Base-by-base conservation (phyloP, 2,888 invertebrate genomes). In the Agrochola lychnidis region DNA sequence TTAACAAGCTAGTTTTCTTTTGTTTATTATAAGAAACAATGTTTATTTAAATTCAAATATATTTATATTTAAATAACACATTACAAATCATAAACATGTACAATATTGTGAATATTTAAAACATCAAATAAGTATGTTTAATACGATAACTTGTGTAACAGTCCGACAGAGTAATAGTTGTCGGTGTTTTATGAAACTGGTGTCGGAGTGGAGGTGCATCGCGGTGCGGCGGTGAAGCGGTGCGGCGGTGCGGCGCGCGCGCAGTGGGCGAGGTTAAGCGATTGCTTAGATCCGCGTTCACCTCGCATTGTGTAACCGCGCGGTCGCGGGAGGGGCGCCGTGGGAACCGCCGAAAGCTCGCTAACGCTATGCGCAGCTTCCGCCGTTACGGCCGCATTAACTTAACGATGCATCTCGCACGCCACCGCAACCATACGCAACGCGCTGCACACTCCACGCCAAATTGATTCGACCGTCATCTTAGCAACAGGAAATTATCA, bases 241-340 rank as follows among this genome's bases (percentile, higher is more conserved):
- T 16, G 75, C 45, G 84, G 88, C 86, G 89, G 84, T 81, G 80
- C 87, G 79, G 89, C 89, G 90, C 93, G 89, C 92, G 94, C 93
- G 93, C 94, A 94, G 94, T 96, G 96, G 96, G 96, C 96, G 96
- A 96, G 96, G 96, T 96, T 96, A 96, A 96, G 95, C 96, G 96
- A 96, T 96, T 96, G 96, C 96, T 96, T 96, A 96, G 96, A 96
- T 96, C 96, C 96, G 96, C 95, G 96, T 96, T 96, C 96, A 96
- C 96, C 96, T 96, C 94, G 95, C 94, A 96, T 96, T 96, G 96
- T 96, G 96, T 95, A 96, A 96, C 93, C 91, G 92, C 91, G 84
- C 91, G 89, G 89, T 87, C 86, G 92, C 91, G 91, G 91, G 91
- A 93, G 93, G 91, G 93, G 89, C 85, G 90, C 92, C 96, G 96